These are phyloP conservation scores for Heliconius melpomene DNA, from an alignment of 1,140 invertebrate genomes.

Conservation along the genomic window DNA sequence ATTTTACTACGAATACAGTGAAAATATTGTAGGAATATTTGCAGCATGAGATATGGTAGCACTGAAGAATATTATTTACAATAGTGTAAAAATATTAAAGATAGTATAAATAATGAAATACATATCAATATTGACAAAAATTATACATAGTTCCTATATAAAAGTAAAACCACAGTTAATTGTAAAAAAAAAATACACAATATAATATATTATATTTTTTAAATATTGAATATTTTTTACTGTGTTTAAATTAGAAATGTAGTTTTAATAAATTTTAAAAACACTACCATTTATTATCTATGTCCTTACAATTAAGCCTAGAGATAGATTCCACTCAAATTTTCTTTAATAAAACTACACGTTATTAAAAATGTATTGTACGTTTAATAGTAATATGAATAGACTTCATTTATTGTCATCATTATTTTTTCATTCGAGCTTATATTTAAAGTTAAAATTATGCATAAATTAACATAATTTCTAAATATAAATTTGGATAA, in stretches of 20 bases:
- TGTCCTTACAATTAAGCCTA: background rate
- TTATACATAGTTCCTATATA: background rate
- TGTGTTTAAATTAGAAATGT: background rate
- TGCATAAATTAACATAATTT: background rate
- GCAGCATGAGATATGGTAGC: background rate
- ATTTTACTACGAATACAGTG: background rate
- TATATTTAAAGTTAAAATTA: background rate
- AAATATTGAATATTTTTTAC: background rate
- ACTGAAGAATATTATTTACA: conserved; percentile 4
- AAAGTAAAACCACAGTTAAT: background rate
- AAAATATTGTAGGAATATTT: conserved; percentile 10
- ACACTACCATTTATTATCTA: background rate
- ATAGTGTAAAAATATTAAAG: background rate
- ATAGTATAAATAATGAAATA: background rate
- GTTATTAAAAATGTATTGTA: conserved; percentile 1
- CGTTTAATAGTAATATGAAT: background rate
- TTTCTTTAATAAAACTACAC: background rate
- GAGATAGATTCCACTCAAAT: conserved; percentile 8
- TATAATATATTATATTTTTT: background rate
- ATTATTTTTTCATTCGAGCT: background rate
- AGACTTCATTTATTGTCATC: conserved; percentile 9
- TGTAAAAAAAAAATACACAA: background rate
- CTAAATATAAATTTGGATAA: conserved; percentile 5
- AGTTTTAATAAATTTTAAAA: background rate
- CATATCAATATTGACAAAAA: background rate